Base-by-base conservation (phyloP, 2,113 vertebrate species). In the Carettochelys insculpta region DNA sequence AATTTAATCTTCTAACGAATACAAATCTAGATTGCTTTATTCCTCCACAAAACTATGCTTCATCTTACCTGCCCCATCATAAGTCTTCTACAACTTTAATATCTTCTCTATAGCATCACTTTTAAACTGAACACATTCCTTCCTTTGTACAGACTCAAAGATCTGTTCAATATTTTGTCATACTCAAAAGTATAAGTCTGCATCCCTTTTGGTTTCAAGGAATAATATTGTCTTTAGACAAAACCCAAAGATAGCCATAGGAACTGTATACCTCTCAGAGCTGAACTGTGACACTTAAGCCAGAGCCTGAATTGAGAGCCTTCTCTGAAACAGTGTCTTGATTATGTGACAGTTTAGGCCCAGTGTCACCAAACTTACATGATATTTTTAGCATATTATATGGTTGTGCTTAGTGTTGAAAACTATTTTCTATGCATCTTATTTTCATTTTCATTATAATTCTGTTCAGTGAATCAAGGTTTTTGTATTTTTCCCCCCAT, bases 41-140 rank as follows among this genome's bases (percentile, higher is more conserved):
- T 65, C 31, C 58, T 88, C 88, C 77, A 84, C 27, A 52, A 25
- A 78, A 16, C 14, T 25, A 41, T 73, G 13, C 38, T 38, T 11
- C 38, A 73, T 92, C 93, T 91, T 78, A 92, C 76, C 90, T 92
- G 88, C 86, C 91, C 95, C 90, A 86, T 93, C 95, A 95, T 94
- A 89, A 61, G 73, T 53, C 82, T 96, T 83, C 75, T 82, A 25
- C 41, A 65, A 1, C 86, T 41, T 92, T 85, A 90, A n/a, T 6
- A 89, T 61, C 45, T 78, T 76, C 54, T 82, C 52, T 61, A 14
- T 92, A 90, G 54, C 53, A 80, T 3, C 51, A 5, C 11, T 84
- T 31, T 80, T 50, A 51, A 78, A 27, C 1, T 34, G 20, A 29
- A 5, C 83, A n/a, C 87, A 90, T 45, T 76, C 86, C 41, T 77